Conservation (phyloP, 2,113 vertebrate genomes). For the Lepus europaeus region DNA sequence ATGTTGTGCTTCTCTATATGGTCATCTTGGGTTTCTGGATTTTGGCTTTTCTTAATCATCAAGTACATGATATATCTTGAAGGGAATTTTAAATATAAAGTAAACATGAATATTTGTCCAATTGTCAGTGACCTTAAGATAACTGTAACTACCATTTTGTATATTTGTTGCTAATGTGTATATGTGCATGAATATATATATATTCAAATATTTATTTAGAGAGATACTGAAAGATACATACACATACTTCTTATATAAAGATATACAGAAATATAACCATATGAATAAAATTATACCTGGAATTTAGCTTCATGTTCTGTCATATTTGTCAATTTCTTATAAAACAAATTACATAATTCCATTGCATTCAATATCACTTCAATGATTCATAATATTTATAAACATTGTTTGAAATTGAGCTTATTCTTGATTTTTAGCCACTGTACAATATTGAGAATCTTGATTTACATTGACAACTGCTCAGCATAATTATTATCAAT, state of each 20-base stretch:
- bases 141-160: not conserved
- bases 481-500: constrained; percentile 12
- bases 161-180: not conserved
- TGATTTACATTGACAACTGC: not conserved
- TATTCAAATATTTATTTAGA: too few relatives aligned
- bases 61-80: not conserved
- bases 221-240: too few relatives aligned
- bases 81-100: not conserved
- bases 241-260: not conserved
- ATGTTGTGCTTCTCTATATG: too few relatives aligned
- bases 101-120: not conserved
- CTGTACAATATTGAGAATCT: not conserved
- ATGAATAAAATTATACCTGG: not conserved
- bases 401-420: not conserved
- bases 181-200: not conserved
- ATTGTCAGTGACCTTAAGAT: not conserved
- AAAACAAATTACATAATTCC: not conserved
- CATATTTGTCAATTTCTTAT: not conserved
- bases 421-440: not conserved
- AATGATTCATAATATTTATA: not conserved
- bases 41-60: not conserved
- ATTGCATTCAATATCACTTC: not conserved
- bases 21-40: not conserved
- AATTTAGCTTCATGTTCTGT: not conserved
- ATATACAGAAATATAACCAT: not conserved